These are phyloP conservation scores for Lasioglossum figueresi DNA, from an alignment of 2,888 invertebrate genomes.

Conservation along the genomic window DNA sequence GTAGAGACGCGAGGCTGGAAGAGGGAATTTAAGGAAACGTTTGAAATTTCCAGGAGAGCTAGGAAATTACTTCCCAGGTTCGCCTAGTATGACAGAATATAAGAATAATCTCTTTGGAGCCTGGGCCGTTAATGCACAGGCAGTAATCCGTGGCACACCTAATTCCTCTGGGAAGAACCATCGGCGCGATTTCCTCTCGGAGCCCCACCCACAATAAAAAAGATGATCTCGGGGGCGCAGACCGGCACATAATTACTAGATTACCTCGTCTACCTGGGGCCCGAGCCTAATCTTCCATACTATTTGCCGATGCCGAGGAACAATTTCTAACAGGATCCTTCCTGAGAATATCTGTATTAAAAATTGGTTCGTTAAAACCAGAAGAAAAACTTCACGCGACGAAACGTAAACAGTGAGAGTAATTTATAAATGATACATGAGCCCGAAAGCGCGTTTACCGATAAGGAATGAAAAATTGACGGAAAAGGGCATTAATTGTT, in stretches of 20 bases:
- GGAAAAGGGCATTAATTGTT: not conserved
- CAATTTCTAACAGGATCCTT: not conserved
- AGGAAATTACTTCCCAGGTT: not conserved
- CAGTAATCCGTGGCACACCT: slow-evolving; percentile 22
- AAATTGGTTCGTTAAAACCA: not conserved
- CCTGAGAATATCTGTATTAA: not conserved
- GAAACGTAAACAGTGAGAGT: not conserved
- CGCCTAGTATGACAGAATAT: not conserved
- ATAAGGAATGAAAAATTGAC: not conserved
- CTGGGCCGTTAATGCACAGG: not conserved
- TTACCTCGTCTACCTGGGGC: slow-evolving; percentile 38
- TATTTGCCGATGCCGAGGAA: not conserved
- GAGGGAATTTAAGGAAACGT: not conserved
- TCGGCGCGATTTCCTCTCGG: slow-evolving; percentile 33
- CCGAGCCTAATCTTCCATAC: not conserved
- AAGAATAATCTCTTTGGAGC: slow-evolving; percentile 31
- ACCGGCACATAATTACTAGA: slow-evolving; percentile 37
- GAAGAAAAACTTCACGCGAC: too few species aligned
- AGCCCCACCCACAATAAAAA: slow-evolving; percentile 35
- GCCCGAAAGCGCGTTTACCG: not conserved
- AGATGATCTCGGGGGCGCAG: slow-evolving; percentile 25
- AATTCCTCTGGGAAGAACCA: slow-evolving; percentile 38
- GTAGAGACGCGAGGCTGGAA: not conserved
- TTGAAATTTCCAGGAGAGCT: not conserved
- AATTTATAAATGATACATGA: not conserved